These are phyloP conservation scores for Lycodopsis pacificus DNA, from an alignment of 2,797 vertebrate species.

Conservation along the genomic window DNA sequence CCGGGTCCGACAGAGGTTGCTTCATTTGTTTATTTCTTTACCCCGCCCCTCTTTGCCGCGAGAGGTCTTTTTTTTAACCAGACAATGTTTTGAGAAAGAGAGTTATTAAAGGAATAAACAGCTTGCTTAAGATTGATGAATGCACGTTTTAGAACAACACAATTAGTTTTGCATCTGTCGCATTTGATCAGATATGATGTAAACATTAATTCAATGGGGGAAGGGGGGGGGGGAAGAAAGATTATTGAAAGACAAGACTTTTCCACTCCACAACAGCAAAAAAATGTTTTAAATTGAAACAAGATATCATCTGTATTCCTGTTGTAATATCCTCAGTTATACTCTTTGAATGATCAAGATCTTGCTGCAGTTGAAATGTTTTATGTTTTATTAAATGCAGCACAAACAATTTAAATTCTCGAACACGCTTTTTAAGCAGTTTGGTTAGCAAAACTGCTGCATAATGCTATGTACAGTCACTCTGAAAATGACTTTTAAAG, in stretches of 20 bases:
- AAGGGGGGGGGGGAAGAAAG: background rate
- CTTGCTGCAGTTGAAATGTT: constrained; percentile 17
- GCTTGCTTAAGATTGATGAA: constrained; percentile 43
- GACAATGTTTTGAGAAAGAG: constrained; percentile 25
- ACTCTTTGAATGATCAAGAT: constrained; percentile 14
- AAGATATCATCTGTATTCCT: constrained; percentile 35
- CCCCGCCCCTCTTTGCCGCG: background rate
- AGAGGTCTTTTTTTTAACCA: background rate
- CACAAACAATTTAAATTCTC: background rate
- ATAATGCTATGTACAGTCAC: constrained; percentile 6
- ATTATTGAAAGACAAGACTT: constrained; percentile 11
- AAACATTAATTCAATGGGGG: constrained; percentile 1
- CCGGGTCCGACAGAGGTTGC: background rate
- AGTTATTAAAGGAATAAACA: constrained; percentile 22
- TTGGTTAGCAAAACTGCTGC: constrained; percentile 1
- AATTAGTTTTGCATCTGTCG: constrained; percentile 31
- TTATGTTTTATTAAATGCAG: constrained; percentile 12
- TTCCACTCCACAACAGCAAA: constrained; percentile 5
- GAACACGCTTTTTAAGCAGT: background rate
- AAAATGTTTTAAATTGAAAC: constrained; percentile 18
- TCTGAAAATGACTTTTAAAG: constrained; percentile 31
- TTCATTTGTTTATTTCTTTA: background rate
- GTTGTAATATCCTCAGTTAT: constrained; percentile 1
- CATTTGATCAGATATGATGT: constrained; percentile 28
- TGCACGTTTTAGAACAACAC: constrained; percentile 22